Conservation (phyloP, 1,140 invertebrate genomes). For the Aricia agestis region DNA sequence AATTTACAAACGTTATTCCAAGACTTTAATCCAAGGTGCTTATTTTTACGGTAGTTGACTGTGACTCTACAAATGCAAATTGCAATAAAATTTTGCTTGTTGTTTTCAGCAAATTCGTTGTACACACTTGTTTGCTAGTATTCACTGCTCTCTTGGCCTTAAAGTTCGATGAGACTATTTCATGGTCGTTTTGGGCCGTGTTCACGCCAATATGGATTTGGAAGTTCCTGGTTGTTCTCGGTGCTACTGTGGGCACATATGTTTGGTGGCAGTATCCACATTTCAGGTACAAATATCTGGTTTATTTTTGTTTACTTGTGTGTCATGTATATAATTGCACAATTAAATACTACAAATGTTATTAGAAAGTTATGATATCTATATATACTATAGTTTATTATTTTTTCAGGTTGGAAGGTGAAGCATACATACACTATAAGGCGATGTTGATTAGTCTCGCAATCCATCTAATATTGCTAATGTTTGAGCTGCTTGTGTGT, state of each 20-base stretch:
- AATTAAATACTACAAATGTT: too few species aligned
- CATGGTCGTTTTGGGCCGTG: slow-evolving; percentile 96
- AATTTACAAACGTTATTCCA: slow-evolving; percentile 93
- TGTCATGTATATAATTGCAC: too few species aligned
- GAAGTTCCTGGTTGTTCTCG: slow-evolving; percentile 93
- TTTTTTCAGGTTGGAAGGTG: slow-evolving; percentile 89
- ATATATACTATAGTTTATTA: slow-evolving; percentile 6
- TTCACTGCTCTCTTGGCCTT: slow-evolving; percentile 94
- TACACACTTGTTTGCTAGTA: slow-evolving; percentile 92
- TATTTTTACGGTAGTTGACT: slow-evolving; percentile 16
- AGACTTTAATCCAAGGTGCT: slow-evolving; percentile 94
- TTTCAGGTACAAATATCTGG: slow-evolving; percentile 7
- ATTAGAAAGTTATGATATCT: too few species aligned
- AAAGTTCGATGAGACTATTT: slow-evolving; percentile 88
- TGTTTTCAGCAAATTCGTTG: slow-evolving; percentile 92
- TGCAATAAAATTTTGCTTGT: slow-evolving; percentile 23
- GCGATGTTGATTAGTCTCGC: slow-evolving; percentile 97
- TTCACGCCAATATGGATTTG: slow-evolving; percentile 98
- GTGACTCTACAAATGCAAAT: neutral
- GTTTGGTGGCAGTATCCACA: slow-evolving; percentile 91
- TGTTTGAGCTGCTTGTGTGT: slow-evolving; percentile 97
- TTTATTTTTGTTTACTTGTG: neutral
- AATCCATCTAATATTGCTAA: slow-evolving; percentile 93
- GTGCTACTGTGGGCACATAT: slow-evolving; percentile 92
- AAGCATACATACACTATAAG: slow-evolving; percentile 97